Conservation (phyloP, 2,888 invertebrate species). For the Cantharis lateralis region DNA sequence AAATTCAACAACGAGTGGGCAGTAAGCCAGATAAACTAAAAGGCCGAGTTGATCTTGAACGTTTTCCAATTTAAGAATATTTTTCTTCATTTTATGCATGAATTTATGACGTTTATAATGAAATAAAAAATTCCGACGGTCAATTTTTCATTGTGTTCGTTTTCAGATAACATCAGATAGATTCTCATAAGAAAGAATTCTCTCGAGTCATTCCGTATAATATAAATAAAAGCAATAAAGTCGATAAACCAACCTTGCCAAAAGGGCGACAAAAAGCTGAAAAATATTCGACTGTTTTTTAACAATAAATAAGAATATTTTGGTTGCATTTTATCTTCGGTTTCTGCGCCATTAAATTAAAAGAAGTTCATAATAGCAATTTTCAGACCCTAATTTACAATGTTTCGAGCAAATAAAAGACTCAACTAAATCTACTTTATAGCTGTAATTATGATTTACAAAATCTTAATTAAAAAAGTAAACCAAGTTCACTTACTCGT, state of each 20-base stretch:
- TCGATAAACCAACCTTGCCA: not conserved
- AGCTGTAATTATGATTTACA: not conserved
- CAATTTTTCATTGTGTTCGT: not conserved
- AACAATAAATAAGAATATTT: not conserved
- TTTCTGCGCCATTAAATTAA: not conserved
- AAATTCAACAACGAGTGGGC: not conserved
- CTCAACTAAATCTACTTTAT: not conserved
- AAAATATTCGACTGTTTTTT: not conserved
- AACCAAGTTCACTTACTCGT: not conserved
- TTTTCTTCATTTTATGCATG: not conserved
- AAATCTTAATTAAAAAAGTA: conserved; percentile 3
- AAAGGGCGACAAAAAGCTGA: not conserved
- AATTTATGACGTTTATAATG: not conserved
- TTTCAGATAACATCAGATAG: not conserved
- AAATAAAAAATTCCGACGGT: not conserved
- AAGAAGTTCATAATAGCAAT: not conserved
- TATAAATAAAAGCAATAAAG: not conserved
- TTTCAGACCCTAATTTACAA: not conserved
- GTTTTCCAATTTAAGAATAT: not conserved
- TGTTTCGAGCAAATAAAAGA: not conserved
- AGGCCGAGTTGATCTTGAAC: not conserved
- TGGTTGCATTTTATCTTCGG: not conserved
- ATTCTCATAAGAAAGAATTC: not conserved
- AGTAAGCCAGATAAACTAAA: not conserved
- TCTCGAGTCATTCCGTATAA: not conserved